These are phyloP conservation scores for Boloria selene DNA, from an alignment of 2,888 invertebrate species.

Conservation along the genomic window DNA sequence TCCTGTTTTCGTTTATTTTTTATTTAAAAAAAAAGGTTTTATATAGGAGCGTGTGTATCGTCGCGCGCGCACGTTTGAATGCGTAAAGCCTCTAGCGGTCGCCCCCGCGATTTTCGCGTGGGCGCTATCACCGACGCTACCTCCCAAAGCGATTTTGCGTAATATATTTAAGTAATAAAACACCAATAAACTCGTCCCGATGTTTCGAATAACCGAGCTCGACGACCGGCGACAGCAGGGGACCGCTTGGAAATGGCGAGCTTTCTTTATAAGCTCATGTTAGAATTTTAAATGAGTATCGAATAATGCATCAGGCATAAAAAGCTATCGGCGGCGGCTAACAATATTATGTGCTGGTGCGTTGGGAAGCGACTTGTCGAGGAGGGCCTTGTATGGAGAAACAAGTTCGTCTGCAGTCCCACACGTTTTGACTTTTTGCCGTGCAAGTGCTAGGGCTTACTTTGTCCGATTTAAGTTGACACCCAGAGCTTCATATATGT, in stretches of 20 bases:
- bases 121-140: conserved; percentile 63
- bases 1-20: conserved; percentile 50
- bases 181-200: conserved; percentile 44
- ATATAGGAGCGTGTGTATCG: conserved; percentile 67
- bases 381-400: conserved; percentile 78
- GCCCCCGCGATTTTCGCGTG: conserved; percentile 79
- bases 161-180: conserved; percentile 70
- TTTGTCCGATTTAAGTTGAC: conserved; percentile 55
- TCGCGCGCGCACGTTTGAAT: conserved; percentile 75
- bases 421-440: conserved; percentile 80
- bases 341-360: conserved; percentile 81
- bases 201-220: conserved; percentile 38
- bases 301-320: conserved; percentile 82
- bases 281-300: conserved; percentile 83
- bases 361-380: conserved; percentile 76
- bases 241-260: conserved; percentile 75
- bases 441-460: conserved; percentile 67
- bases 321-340: conserved; percentile 80
- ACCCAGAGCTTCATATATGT: conserved; percentile 52
- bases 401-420: conserved; percentile 80
- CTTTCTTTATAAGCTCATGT: conserved; percentile 79
- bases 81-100: conserved; percentile 71
- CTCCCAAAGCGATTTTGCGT: conserved; percentile 77
- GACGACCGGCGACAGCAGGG: conserved; percentile 74
- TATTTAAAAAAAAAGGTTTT: conserved; percentile 40